phyloP scores from a whole-genome alignment of 2,888 invertebrate genomes.

The Venusia cambrica region DNA sequence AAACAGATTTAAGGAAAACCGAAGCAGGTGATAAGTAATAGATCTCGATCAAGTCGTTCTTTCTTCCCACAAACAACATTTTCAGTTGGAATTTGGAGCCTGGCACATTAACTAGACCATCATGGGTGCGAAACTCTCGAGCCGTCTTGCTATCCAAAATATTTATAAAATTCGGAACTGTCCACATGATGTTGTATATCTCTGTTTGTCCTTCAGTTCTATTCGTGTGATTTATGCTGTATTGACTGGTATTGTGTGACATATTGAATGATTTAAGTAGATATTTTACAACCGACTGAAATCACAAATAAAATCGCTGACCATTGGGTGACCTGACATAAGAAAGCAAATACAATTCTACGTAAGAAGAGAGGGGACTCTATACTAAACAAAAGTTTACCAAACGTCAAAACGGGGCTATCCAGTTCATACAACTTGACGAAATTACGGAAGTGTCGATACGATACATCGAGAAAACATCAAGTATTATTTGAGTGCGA shows the following conservation, averaged over 20 bases:
- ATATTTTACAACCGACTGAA: too few species aligned
- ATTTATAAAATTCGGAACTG: slow-evolving; percentile 57
- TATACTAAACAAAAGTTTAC: too few species aligned
- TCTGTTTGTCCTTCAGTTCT: slow-evolving; percentile 67
- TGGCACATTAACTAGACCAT: slow-evolving; percentile 35
- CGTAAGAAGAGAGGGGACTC: too few species aligned
- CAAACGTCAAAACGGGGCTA: too few species aligned
- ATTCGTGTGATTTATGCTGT: slow-evolving; percentile 13
- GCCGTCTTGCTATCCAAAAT: slow-evolving; percentile 57
- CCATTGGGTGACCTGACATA: too few species aligned
- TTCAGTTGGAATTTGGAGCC: slow-evolving; percentile 62
- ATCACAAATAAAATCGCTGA: too few species aligned
- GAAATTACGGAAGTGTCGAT: too few species aligned
- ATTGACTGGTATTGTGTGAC: slow-evolving; percentile 12
- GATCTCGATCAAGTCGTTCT: slow-evolving; percentile 68
- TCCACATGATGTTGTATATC: slow-evolving; percentile 69
- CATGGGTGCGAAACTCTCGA: slow-evolving; percentile 59
- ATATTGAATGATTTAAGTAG: too few species aligned
- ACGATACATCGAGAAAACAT: too few species aligned
- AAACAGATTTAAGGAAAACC: slow-evolving; percentile 62
- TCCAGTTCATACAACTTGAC: too few species aligned
- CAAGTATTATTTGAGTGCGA: too few species aligned
- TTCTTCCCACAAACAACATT: slow-evolving; percentile 65
- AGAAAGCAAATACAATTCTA: too few species aligned
- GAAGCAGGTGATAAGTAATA: slow-evolving; percentile 62